Evolutionary conservation across 2,888 invertebrate genomes (phyloP), one percentile per base, ranked within the genome.

Genomic region (Plagodis pulveraria): DNA sequence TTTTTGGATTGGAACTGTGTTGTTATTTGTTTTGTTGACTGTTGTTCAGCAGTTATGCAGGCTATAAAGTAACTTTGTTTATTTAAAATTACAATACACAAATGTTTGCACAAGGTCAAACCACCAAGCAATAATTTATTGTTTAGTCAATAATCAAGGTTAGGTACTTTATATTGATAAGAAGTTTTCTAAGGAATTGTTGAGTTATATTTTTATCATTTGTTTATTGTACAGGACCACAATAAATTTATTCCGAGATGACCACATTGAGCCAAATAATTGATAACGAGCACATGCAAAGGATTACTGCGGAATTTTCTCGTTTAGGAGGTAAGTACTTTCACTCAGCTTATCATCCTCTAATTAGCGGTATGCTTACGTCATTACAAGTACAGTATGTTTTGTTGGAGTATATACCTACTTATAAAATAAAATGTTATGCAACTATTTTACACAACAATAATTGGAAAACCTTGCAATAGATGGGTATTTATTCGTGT

Each of bases 231-330:
- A 2, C 58, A 58, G 58, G 46, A 38, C 36, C 36, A 10, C 33
- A 43, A 38, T 34, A 51, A 45, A 42, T 49, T 40, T 47, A 11
- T 38, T 12, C 32, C 59, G 69, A 75, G 63, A 90, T 91, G 90
- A 80, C 74, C 54, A 71, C 74, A 50, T 71, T 89, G 63, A 91
- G 91, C 72, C 83, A 82, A 78, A 80, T 93, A 57, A 87, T 93
- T 65, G 84, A 83, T 55, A 71, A 83, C 67, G 83, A 85, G 40
- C 81, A 86, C 61, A 87, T 91, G 86, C 69, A 77, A 58, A 81
- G 71, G 54, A 93, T 93, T 62, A 75, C 79, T 32, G 74, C 81
- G 5, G 92, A 93, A 72, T 93, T 93, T 70, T 76, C 74, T 59
- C 83, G 93, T 64, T 69, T 93, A 58, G 79, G 83, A 80, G 93